Evolutionary conservation across 2,113 vertebrate genomes (phyloP).

Genomic region (Hypocryptadius cinnamomeus): DNA sequence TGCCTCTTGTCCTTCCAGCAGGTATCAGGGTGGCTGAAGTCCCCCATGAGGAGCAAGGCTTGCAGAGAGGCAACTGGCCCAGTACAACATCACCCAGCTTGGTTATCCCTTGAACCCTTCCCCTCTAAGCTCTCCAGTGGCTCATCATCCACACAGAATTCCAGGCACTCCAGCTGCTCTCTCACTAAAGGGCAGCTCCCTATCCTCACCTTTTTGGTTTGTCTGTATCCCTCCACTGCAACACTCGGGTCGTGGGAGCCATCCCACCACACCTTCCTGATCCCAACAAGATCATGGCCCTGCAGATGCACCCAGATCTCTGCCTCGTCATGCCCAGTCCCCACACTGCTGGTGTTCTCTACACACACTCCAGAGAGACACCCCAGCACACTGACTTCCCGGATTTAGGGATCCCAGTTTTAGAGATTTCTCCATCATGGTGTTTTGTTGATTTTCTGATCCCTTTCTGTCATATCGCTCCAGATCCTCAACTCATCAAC

Average conservation of each 20-base stretch:
- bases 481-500: neutral
- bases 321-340: neutral
- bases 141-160: neutral
- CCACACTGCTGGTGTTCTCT: neutral
- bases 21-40: neutral
- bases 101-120: neutral
- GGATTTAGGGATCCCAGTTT: neutral
- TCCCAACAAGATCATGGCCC: neutral
- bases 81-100: neutral
- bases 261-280: neutral
- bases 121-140: fast-evolving
- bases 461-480: fast-evolving
- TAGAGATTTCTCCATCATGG: neutral
- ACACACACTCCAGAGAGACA: neutral
- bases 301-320: neutral
- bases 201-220: neutral
- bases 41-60: neutral
- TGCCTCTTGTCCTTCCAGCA: neutral
- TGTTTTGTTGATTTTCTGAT: neutral
- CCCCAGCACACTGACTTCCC: neutral
- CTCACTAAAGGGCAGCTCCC: neutral
- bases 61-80: neutral
- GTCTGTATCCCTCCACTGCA: neutral
- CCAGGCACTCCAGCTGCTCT: neutral
- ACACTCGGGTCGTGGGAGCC: fast-evolving